These are phyloP conservation scores for Hydrophis major DNA, from an alignment of 2,797 vertebrate species.

Conservation along the genomic window DNA sequence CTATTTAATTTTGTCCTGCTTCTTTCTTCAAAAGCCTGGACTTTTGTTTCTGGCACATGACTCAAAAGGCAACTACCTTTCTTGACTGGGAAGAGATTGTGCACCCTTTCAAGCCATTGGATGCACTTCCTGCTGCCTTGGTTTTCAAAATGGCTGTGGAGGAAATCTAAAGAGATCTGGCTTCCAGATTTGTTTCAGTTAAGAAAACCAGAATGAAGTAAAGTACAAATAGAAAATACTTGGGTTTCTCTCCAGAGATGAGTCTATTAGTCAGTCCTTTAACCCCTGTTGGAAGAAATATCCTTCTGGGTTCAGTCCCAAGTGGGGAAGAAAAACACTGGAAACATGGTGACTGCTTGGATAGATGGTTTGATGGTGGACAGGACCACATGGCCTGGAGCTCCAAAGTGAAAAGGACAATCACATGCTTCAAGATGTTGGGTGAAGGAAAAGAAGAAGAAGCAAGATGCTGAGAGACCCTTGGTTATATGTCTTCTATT, in stretches of 20 bases:
- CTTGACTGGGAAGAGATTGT: background rate
- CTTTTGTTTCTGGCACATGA: background rate
- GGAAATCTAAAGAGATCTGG: background rate
- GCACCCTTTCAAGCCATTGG: background rate
- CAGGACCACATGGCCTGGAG: no score
- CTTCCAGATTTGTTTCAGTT: background rate
- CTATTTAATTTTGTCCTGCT: background rate
- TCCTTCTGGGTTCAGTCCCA: no score
- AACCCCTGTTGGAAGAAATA: no score
- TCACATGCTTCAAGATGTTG: no score
- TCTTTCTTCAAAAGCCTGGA: background rate
- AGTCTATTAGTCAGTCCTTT: background rate
- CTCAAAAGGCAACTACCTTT: background rate
- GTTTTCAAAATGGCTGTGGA: background rate
- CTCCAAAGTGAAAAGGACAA: no score
- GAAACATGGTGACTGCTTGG: no score
- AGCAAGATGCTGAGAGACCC: no score
- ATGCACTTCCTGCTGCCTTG: background rate
- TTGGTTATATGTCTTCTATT: no score
- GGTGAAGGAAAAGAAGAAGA: no score
- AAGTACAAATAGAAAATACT: background rate
- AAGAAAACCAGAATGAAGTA: background rate
- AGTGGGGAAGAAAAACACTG: no score
- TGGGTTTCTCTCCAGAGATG: background rate
- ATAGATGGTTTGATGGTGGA: no score